A percentile compares a stretch with the other conserved stretches of the same genome.
Conservation (phyloP, 2,113 vertebrate species). For the Hippolais icterina region DNA sequence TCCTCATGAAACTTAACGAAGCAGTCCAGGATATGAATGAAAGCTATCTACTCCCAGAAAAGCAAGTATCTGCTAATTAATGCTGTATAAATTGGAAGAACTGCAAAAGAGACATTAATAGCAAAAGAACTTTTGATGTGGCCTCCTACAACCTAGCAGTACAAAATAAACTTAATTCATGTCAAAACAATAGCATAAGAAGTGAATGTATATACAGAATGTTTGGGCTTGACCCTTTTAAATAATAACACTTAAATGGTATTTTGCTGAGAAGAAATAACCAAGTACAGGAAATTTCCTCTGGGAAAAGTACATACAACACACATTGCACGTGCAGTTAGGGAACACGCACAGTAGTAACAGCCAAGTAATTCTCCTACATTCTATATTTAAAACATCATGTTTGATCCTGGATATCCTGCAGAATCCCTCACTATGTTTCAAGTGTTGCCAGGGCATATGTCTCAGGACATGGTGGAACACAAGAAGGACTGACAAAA, state of each 20-base stretch:
- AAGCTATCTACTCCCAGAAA: not conserved
- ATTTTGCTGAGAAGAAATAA: slow-evolving; percentile 20
- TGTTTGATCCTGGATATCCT: slow-evolving; percentile 49
- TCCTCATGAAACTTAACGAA: not conserved
- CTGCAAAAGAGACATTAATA: not conserved
- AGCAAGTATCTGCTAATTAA: not conserved
- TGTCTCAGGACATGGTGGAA: not conserved
- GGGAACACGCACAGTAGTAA: not conserved
- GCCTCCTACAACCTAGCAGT: not conserved
- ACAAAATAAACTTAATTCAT: slow-evolving; percentile 6
- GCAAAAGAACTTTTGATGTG: not conserved
- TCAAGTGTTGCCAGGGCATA: slow-evolving; percentile 36
- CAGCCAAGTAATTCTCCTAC: not conserved
- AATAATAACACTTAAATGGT: not conserved
- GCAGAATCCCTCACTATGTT: not conserved
- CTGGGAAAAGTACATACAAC: not conserved
- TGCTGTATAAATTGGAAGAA: not conserved
- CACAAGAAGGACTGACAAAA: not conserved
- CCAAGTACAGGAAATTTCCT: not conserved
- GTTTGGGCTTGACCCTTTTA: not conserved
- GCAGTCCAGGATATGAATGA: not conserved
- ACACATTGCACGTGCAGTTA: not conserved
- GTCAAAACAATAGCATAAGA: slow-evolving; percentile 32
- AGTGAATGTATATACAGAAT: not conserved
- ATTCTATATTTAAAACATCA: slow-evolving; percentile 9